Percentiles rank a stretch among this genome's conserved stretches.
phyloP scores from a whole-genome alignment of 2,797 vertebrate species.

The Melanotaenia maccullochi region DNA sequence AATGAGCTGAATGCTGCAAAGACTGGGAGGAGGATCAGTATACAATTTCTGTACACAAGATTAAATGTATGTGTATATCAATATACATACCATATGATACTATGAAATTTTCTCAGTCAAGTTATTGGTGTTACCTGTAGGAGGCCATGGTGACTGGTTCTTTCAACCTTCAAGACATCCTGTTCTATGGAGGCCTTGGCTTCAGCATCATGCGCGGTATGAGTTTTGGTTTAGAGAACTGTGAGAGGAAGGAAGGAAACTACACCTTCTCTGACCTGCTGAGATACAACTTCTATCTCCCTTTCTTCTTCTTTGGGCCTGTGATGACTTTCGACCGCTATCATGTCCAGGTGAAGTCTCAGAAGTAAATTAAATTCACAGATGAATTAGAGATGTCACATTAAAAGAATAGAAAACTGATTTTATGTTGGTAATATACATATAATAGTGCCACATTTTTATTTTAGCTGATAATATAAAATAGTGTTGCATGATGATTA shows the following conservation, averaged over 20 bases:
- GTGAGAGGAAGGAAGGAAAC: constrained; percentile 87
- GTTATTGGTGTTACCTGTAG: constrained; percentile 67
- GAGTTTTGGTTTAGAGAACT: constrained; percentile 95
- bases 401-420: not conserved
- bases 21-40: not conserved
- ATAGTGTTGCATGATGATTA: too few relatives aligned
- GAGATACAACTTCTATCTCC: constrained; percentile 99
- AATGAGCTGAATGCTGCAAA: not conserved
- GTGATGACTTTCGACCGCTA: constrained; percentile 96
- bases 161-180: constrained; percentile 93
- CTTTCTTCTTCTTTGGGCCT: constrained; percentile 98
- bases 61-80: not conserved
- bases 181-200: constrained; percentile 93
- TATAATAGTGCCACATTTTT: not conserved
- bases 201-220: constrained; percentile 95
- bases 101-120: not conserved
- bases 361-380: not conserved
- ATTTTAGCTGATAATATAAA: not conserved
- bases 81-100: not conserved
- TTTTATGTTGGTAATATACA: not conserved
- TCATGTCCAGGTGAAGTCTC: constrained; percentile 88
- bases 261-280: constrained; percentile 91
- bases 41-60: not conserved
- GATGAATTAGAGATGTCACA: not conserved
- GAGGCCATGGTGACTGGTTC: constrained; percentile 89